Base-by-base conservation (phyloP, 2,888 invertebrate species). In the Diaperis boleti region DNA sequence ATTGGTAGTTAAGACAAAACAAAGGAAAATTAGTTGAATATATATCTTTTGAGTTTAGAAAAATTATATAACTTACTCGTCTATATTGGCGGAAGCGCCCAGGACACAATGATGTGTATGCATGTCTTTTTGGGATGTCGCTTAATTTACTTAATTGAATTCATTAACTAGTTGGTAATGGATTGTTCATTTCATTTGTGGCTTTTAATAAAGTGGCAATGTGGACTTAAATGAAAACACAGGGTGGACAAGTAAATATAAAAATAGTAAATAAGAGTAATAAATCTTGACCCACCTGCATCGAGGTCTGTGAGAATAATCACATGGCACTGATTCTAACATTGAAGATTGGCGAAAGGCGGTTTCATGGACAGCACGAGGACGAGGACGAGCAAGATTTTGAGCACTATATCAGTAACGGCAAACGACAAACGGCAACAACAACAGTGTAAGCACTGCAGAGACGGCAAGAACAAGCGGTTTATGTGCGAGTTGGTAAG, bases 271-370 rank as follows among this genome's bases (percentile, higher is more conserved):
- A 6, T 33, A 37, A 49, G 69, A 64, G 68, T 65, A 65, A 69
- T 68, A 68, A 64, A 66, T 54, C 61, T 68, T 65, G 69, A 76
- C 74, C 73, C 75, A 77, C 75, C 78, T 78, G 78, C 78, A 78
- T 77, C 75, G 75, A 76, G 75, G 74, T 74, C 72, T 76, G 71
- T 73, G 70, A 72, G 65, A 71, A 69, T 71, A 71, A 74, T 78
- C 76, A 77, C 76, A 76, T 78, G 74, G 72, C 75, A 74, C 76
- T 71, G 71, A 73, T 73, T 76, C 71, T 75, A 77, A 74, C 76
- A 76, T 77, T 74, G 76, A 77, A 74, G 72, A 73, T 71, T 69
- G 70, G 62, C 66, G 67, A 57, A 57, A 68, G 68, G 62, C 66
- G 72, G 68, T 74, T 69, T 73, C 76, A 75, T 76, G 72, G 67